phyloP scores from a whole-genome alignment of 2,888 invertebrate genomes.

The Saturnia pavonia region DNA sequence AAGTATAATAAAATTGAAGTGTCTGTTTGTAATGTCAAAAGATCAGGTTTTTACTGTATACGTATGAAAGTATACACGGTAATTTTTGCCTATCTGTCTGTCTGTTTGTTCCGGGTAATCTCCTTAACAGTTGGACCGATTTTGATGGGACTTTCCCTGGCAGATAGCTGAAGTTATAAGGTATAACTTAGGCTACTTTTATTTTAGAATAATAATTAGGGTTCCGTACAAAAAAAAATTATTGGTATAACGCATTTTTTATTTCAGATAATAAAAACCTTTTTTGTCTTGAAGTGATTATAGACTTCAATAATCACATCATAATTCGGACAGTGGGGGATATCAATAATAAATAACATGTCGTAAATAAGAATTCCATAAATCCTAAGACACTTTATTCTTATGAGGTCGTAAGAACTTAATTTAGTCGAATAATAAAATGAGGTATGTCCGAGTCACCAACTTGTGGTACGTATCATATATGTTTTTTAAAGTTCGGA shows the following conservation, averaged over 20 bases:
- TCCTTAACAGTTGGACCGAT: no score
- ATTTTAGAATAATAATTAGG: no score
- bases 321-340: constrained; percentile 40
- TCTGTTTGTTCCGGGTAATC: no score
- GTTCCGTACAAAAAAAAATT: no score
- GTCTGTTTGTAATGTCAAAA: no score
- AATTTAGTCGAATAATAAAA: constrained; percentile 63
- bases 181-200: no score
- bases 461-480: constrained; percentile 43
- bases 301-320: constrained; percentile 59
- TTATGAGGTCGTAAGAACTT: constrained; percentile 56
- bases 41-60: no score
- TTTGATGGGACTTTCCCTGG: no score
- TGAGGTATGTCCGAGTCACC: constrained; percentile 47
- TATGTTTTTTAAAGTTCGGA: constrained; percentile 41
- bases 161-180: no score
- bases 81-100: no score
- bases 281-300: constrained; percentile 34
- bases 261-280: not conserved
- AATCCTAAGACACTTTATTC: constrained; percentile 51
- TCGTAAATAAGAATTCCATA: constrained; percentile 60
- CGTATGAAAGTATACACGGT: no score
- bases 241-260: not conserved
- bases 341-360: constrained; percentile 55
- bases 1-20: no score